Percentiles rank a stretch among this genome's conserved stretches.
Evolutionary conservation across 2,888 invertebrate genomes (phyloP).

Genomic region (Acanthosepion lycidas): DNA sequence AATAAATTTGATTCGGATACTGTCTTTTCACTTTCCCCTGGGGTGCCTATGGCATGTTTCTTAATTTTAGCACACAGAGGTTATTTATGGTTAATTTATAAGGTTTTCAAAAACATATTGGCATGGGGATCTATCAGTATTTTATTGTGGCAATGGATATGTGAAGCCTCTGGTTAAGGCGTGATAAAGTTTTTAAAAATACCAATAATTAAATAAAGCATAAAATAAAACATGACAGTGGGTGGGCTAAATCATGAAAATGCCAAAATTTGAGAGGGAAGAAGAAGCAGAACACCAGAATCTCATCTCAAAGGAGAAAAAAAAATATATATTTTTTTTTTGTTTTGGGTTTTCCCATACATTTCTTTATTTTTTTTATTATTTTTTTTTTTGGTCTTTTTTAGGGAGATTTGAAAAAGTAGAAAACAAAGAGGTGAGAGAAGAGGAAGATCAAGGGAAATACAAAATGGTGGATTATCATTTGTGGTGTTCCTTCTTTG

Average conservation of each 20-base stretch:
- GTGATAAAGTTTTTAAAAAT: not conserved
- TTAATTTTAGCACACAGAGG: not conserved
- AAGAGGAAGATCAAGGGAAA: too few species aligned
- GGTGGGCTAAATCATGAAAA: not conserved
- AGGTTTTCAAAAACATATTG: not conserved
- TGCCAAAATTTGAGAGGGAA: not conserved
- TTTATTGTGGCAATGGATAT: not conserved
- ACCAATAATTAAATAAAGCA: not conserved
- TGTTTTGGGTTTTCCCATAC: too few species aligned
- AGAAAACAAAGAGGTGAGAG: too few species aligned
- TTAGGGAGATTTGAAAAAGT: too few species aligned
- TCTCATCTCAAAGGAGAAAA: too few species aligned
- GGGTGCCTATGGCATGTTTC: not conserved
- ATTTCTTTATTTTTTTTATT: too few species aligned
- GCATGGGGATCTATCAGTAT: not conserved
- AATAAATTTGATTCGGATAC: not conserved
- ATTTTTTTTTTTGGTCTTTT: too few species aligned
- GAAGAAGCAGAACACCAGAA: not conserved
- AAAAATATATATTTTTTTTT: too few species aligned
- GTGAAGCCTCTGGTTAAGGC: not conserved
- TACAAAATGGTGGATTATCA: too few species aligned
- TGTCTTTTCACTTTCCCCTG: not conserved
- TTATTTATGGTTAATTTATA: not conserved
- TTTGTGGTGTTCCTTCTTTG: too few species aligned
- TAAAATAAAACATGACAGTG: not conserved